A percentile compares a stretch with the other conserved stretches of the same genome.
Evolutionary conservation across 2,888 invertebrate genomes (phyloP).

Genomic region (Malthinus flaveolus): DNA sequence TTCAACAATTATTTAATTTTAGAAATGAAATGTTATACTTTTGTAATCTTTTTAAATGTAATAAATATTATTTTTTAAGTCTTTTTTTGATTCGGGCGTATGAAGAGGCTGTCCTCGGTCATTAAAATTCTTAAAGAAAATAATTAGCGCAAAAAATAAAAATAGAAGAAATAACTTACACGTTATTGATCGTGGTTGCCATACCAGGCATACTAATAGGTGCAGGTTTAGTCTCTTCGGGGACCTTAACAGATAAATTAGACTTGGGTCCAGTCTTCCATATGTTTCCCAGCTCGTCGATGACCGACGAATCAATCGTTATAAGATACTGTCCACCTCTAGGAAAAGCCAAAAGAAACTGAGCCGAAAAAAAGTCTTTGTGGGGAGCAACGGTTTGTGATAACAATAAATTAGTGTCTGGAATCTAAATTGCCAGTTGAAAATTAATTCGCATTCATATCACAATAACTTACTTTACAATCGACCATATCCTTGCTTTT

Average conservation of each 20-base stretch:
- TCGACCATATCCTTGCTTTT: conserved; percentile 49
- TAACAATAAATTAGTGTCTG: conserved; percentile 55
- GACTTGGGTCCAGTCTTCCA: conserved; percentile 92
- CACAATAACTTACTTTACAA: conserved; percentile 42
- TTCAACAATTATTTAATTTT: too few relatives aligned
- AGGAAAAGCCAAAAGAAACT: conserved; percentile 79
- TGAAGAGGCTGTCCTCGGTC: conserved; percentile 50
- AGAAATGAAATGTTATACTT: too few relatives aligned
- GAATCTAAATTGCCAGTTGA: conserved; percentile 42
- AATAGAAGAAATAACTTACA: conserved; percentile 43
- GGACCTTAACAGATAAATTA: conserved; percentile 74
- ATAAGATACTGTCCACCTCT: conserved; percentile 73
- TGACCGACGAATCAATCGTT: conserved; percentile 81
- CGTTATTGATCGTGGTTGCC: conserved; percentile 50
- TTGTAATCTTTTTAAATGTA: background rate
- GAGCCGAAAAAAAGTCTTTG: conserved; percentile 92
- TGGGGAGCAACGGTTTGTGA: conserved; percentile 87
- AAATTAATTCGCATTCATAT: background rate
- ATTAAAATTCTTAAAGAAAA: conserved; percentile 47
- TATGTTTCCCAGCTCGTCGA: conserved; percentile 79
- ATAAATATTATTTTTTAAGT: conserved; percentile 4
- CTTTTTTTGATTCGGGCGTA: conserved; percentile 45
- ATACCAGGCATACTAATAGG: conserved; percentile 52
- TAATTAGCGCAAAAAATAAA: background rate
- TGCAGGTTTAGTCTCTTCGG: conserved; percentile 60